Percentiles rank a stretch among this genome's conserved stretches.
These are phyloP conservation scores for Chiroxiphia lanceolata DNA, from an alignment of 2,797 vertebrate species.

Conservation along the genomic window DNA sequence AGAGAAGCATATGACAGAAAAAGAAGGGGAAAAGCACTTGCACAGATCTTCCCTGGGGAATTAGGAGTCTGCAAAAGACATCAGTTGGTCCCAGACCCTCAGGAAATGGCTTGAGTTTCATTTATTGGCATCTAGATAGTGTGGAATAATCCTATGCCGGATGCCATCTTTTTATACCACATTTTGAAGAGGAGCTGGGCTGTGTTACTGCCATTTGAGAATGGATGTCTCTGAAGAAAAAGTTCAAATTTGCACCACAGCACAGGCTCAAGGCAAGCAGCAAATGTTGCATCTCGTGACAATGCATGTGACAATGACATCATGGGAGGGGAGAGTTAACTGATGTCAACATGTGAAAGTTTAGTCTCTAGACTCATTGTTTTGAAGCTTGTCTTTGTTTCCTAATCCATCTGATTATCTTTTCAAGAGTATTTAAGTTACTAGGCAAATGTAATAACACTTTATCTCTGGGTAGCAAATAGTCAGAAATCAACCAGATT, in stretches of 20 bases:
- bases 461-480: not conserved
- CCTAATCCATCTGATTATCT: not conserved
- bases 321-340: not conserved
- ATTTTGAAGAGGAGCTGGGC: not conserved
- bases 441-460: not conserved
- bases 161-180: not conserved
- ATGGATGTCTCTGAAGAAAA: not conserved
- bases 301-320: rapidly evolving
- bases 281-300: rapidly evolving
- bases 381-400: not conserved
- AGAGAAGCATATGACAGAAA: not conserved
- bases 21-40: not conserved
- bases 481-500: not conserved
- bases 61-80: not conserved
- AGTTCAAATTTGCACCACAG: not conserved
- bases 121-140: not conserved
- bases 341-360: rapidly evolving
- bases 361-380: not conserved
- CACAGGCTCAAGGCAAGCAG: rapidly evolving
- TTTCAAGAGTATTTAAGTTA: not conserved
- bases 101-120: not conserved
- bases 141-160: not conserved
- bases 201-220: not conserved
- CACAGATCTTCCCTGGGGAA: not conserved
- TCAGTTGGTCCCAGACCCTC: not conserved